Evolutionary conservation across 2,113 vertebrate genomes (phyloP).

Genomic region (Ptyas mucosa): DNA sequence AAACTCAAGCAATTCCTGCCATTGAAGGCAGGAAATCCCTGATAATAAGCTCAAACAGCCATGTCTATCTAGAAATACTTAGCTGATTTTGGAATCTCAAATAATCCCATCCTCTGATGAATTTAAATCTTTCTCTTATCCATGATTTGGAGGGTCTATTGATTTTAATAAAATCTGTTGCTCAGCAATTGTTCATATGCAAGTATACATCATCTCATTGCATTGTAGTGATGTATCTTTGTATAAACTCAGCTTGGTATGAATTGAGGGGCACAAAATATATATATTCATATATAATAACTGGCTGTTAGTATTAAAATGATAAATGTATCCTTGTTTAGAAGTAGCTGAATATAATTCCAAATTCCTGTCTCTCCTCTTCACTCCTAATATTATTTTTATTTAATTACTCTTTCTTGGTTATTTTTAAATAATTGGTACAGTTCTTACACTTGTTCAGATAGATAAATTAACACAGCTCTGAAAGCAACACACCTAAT

Average conservation of each 20-base stretch:
- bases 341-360: neutral
- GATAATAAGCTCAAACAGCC: neutral
- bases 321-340: neutral
- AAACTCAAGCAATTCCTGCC: neutral
- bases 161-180: neutral
- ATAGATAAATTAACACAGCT: neutral
- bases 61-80: fast-evolving
- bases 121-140: neutral
- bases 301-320: neutral
- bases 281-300: neutral
- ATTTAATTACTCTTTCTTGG: neutral
- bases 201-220: neutral
- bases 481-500: neutral
- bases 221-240: neutral
- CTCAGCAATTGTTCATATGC: neutral
- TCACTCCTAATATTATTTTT: neutral
- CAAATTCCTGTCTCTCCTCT: neutral
- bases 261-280: neutral
- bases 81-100: neutral
- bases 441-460: neutral
- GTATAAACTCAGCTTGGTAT: neutral
- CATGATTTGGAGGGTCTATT: neutral
- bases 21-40: neutral
- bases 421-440: neutral
- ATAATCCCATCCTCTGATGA: neutral